Conservation (phyloP, 2,888 invertebrate species). For the Cataglyphis albicans region DNA sequence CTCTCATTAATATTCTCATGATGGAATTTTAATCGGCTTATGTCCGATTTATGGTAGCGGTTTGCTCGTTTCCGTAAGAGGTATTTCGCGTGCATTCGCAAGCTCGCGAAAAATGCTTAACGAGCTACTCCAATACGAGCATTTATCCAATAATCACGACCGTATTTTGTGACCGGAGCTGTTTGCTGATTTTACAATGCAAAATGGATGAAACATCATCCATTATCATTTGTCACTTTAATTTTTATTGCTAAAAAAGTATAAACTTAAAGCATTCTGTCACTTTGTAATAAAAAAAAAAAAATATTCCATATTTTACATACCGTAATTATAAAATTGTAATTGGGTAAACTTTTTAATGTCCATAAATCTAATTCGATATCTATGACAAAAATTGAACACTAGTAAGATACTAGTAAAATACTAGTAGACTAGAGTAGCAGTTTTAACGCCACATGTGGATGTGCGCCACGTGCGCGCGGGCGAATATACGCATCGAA, state of each 20-base stretch:
- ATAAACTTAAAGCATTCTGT: not conserved
- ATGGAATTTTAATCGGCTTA: slow-evolving; percentile 66
- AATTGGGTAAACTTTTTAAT: not conserved
- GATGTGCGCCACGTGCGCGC: not conserved
- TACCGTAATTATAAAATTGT: not conserved
- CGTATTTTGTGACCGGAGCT: slow-evolving; percentile 2
- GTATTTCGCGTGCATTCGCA: slow-evolving; percentile 27
- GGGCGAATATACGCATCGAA: slow-evolving; percentile 13
- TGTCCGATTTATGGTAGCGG: slow-evolving; percentile 55
- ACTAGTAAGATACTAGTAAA: not conserved
- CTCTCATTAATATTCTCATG: slow-evolving; percentile 37
- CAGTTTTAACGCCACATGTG: slow-evolving; percentile 17
- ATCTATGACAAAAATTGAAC: not conserved
- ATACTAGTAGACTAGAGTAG: not conserved
- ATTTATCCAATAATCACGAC: slow-evolving; percentile 1
- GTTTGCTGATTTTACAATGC: not conserved
- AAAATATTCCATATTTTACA: not conserved
- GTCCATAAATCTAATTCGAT: not conserved
- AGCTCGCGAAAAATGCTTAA: slow-evolving; percentile 61
- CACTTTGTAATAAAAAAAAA: not conserved
- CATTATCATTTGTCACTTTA: not conserved
- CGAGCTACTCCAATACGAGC: slow-evolving; percentile 21
- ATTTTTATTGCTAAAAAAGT: slow-evolving; percentile 3
- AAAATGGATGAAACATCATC: not conserved
- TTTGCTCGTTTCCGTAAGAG: slow-evolving; percentile 60